phyloP scores from a whole-genome alignment of 2,797 vertebrate species.

The Gymnoscopelus braueri region DNA sequence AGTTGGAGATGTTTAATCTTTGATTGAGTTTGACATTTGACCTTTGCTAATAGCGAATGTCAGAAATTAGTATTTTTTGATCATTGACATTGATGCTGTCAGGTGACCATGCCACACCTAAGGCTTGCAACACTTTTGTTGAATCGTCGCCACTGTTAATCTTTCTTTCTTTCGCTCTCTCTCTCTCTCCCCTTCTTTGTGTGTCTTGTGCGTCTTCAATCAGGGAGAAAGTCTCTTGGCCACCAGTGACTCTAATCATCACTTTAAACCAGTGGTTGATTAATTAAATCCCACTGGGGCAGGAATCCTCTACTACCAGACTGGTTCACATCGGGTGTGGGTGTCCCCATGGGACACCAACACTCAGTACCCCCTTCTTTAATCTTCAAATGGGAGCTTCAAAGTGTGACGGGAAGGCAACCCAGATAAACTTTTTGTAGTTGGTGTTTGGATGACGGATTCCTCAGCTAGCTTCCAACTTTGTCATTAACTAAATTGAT shows the following conservation, averaged over 20 bases:
- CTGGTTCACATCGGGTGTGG: conserved; percentile 23
- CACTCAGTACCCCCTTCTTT: conserved; percentile 51
- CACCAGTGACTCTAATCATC: conserved; percentile 58
- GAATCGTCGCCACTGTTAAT: no score
- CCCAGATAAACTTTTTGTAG: conserved; percentile 7
- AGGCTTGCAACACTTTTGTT: no score
- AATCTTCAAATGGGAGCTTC: conserved; percentile 65
- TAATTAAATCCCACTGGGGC: conserved; percentile 47
- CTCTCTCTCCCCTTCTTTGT: conserved; percentile 17
- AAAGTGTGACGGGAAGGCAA: conserved; percentile 17
- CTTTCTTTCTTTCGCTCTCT: no score
- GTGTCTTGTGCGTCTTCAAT: conserved; percentile 62
- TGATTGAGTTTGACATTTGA: no score
- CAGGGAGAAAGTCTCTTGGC: conserved; percentile 62
- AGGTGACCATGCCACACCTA: no score
- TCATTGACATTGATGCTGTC: no score
- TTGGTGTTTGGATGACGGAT: conserved; percentile 5
- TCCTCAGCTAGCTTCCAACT: conserved; percentile 32
- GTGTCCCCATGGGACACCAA: conserved; percentile 2
- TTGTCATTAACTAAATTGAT: conserved; percentile 46
- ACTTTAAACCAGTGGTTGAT: conserved; percentile 53
- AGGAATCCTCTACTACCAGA: conserved; percentile 14
- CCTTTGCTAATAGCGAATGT: no score
- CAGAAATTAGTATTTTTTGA: no score
- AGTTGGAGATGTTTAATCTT: no score